Percentiles rank a stretch among this genome's conserved stretches.
Conservation (phyloP, 2,888 invertebrate species). For the Eupithecia pulchellata region DNA sequence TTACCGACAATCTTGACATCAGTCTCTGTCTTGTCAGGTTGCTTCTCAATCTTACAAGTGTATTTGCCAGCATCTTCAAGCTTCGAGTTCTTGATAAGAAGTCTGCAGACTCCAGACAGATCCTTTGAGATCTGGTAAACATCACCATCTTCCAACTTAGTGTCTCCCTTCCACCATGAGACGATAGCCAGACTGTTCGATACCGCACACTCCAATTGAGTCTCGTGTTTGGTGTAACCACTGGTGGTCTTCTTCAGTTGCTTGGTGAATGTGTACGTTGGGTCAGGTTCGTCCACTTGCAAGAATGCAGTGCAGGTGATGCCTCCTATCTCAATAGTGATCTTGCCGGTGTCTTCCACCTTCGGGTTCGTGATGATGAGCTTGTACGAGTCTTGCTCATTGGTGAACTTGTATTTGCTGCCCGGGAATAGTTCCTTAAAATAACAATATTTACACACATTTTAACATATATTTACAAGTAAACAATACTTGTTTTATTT, state of each 20-base stretch:
- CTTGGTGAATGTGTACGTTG: slow-evolving; percentile 96
- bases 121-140: slow-evolving; percentile 96
- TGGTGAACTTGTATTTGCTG: slow-evolving; percentile 97
- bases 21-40: slow-evolving; percentile 93
- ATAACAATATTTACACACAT: too few species aligned
- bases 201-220: slow-evolving; percentile 95
- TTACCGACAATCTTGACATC: slow-evolving; percentile 91
- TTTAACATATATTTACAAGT: too few species aligned
- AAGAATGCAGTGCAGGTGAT: slow-evolving; percentile 95
- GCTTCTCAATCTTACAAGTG: slow-evolving; percentile 94
- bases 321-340: slow-evolving; percentile 97
- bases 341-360: slow-evolving; percentile 98
- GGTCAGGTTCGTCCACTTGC: slow-evolving; percentile 98
- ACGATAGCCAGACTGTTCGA: slow-evolving; percentile 97
- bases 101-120: slow-evolving; percentile 94
- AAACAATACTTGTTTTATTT: not conserved
- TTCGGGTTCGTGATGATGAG: slow-evolving; percentile 95
- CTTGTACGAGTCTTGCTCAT: slow-evolving; percentile 95
- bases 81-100: slow-evolving; percentile 92
- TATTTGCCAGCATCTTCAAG: slow-evolving; percentile 96
- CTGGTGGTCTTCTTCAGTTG: slow-evolving; percentile 94
- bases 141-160: slow-evolving; percentile 92
- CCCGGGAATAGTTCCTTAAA: slow-evolving; percentile 96
- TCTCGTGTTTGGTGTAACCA: slow-evolving; percentile 96
- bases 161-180: slow-evolving; percentile 95